phyloP scores from a whole-genome alignment of 2,797 vertebrate genomes.

The Thalassophryne amazonica region DNA sequence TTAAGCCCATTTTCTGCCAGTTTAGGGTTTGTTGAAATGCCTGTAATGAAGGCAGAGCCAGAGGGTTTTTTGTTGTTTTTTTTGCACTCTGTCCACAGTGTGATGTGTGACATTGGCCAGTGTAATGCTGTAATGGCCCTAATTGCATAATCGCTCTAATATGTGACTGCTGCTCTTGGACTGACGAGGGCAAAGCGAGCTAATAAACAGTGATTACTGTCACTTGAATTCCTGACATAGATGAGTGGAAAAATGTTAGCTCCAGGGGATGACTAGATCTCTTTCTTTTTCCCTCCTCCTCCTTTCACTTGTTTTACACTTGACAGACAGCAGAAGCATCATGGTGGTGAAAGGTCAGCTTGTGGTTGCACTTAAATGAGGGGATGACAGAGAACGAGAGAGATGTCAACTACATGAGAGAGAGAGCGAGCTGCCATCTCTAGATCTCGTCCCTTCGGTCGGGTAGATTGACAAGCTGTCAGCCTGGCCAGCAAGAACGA shows the following conservation, averaged over 20 bases:
- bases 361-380: conserved; percentile 74
- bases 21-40: conserved; percentile 60
- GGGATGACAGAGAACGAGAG: conserved; percentile 39
- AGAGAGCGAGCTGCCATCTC: conserved; percentile 71
- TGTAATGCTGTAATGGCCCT: conserved; percentile 64
- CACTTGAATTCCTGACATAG: conserved; percentile 58
- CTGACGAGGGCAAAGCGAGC: conserved; percentile 60
- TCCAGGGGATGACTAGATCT: conserved; percentile 12
- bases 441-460: conserved; percentile 37
- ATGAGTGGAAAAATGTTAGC: conserved; percentile 43
- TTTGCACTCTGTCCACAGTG: conserved; percentile 22
- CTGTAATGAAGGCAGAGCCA: conserved; percentile 35
- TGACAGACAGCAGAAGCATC: conserved; percentile 71
- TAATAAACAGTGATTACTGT: conserved; percentile 66
- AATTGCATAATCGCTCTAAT: conserved; percentile 74
- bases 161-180: conserved; percentile 56
- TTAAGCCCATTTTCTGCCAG: conserved; percentile 64
- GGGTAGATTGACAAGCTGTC: conserved; percentile 71
- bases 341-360: conserved; percentile 79
- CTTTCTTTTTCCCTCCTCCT: not conserved
- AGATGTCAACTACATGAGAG: conserved; percentile 8
- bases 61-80: conserved; percentile 32
- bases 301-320: conserved; percentile 9
- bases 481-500: conserved; percentile 77
- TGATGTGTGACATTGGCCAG: conserved; percentile 53